phyloP scores from a whole-genome alignment of 1,140 invertebrate species.

The Drosophila pallidifrons region DNA sequence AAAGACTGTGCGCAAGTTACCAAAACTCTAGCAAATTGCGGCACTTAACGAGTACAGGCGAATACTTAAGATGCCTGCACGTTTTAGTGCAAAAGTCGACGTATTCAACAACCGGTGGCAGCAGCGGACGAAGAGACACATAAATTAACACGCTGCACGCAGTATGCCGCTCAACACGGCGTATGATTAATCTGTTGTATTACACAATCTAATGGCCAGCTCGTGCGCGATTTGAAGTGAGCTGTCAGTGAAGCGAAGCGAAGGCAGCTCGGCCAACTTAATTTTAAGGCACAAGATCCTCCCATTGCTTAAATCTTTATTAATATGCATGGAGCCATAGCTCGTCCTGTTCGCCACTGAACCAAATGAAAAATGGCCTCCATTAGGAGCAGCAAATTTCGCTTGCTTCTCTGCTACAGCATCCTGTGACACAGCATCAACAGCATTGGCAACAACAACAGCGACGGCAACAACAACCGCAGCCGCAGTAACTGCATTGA shows the following conservation, averaged over 20 bases:
- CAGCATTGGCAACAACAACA: neutral
- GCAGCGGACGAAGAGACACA: slow-evolving; percentile 41
- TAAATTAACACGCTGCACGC: slow-evolving; percentile 63
- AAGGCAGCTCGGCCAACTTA: slow-evolving; percentile 52
- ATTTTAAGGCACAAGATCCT: slow-evolving; percentile 54
- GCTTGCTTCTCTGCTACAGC: slow-evolving; percentile 20
- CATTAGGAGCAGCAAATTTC: slow-evolving; percentile 76
- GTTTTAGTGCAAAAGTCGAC: slow-evolving; percentile 50
- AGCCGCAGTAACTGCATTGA: slow-evolving; percentile 64
- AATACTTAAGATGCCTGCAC: slow-evolving; percentile 61
- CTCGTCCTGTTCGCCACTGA: slow-evolving; percentile 44
- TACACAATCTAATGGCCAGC: slow-evolving; percentile 73
- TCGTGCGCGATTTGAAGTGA: slow-evolving; percentile 69
- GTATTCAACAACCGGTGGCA: slow-evolving; percentile 52
- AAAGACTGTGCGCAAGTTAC: slow-evolving; percentile 9
- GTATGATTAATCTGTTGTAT: slow-evolving; percentile 80
- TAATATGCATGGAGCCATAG: slow-evolving; percentile 69
- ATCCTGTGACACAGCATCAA: slow-evolving; percentile 1
- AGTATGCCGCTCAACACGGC: slow-evolving; percentile 42
- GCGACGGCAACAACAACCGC: neutral
- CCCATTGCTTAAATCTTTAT: slow-evolving; percentile 74
- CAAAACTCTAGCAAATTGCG: slow-evolving; percentile 39
- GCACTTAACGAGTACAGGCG: slow-evolving; percentile 36
- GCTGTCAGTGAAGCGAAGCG: slow-evolving; percentile 33
- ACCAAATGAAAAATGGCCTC: slow-evolving; percentile 63